Base-by-base conservation (phyloP, 2,888 invertebrate species). In the Tridacna gigas region DNA sequence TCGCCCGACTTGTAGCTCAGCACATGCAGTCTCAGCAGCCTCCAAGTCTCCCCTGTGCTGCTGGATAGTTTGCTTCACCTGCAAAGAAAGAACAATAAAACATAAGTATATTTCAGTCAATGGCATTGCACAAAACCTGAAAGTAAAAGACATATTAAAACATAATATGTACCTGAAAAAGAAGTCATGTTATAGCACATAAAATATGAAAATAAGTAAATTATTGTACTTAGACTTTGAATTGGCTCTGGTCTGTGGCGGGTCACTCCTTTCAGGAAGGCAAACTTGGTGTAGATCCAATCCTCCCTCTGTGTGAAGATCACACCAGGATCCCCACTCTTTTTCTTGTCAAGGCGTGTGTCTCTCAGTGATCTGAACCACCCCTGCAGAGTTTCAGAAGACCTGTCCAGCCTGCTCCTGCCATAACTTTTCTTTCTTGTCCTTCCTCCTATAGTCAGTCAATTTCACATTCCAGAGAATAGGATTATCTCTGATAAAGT, bases 141-240 rank as follows among this genome's bases (percentile, higher is more conserved):
- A n/a, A n/a, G n/a, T 67, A 26, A 12, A 26, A 20, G 26, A 9
- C 26, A 13, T 12, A 37, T 51, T 51, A 15, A 13, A 11, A 51
- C 15, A 13, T 26, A 25, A 37, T 67, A 11, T 26, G 20, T 7
- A 13, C 22, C 26, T 13, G 51, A 51, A 67, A 28, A 51, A 51
- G 51, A 51, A 51, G 51, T 13, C 11, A 13, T 13, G 51, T 51
- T 51, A 15, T 51, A 51, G n/a, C n/a, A n/a, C n/a, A n/a, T n/a
- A n/a, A n/a, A n/a, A n/a, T n/a, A n/a, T 65, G 22, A 12, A n/a
- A n/a, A 22, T n/a, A n/a, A n/a, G n/a, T n/a, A n/a, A n/a, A n/a
- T n/a, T n/a, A n/a, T n/a, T n/a, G n/a, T 67, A 67, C 67, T 67
- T 67, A 67, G 26, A 67, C 67, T 67, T 26, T 67, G 26, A 12